Conservation (phyloP, 2,888 invertebrate species). For the Petrophora chlorosata region DNA sequence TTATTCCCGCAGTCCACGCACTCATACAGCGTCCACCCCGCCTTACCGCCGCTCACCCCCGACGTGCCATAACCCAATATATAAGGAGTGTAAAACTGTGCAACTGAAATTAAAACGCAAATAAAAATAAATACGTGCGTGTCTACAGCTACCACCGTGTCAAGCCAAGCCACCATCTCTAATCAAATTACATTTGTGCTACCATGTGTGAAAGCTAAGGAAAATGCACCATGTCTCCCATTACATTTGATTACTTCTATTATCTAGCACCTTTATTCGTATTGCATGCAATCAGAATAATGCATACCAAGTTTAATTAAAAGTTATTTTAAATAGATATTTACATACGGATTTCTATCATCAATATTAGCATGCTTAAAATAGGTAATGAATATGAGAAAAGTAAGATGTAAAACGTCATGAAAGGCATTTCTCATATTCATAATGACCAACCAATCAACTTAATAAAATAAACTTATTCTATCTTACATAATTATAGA, state of each 20-base stretch:
- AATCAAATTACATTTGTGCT: conserved; percentile 52
- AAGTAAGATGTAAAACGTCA: neutral
- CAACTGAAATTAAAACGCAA: conserved; percentile 82
- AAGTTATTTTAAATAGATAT: conserved; percentile 20
- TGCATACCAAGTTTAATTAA: conserved; percentile 44
- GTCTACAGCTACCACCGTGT: conserved; percentile 70
- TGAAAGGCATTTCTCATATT: conserved; percentile 19
- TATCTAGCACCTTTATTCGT: conserved; percentile 46
- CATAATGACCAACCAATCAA: conserved; percentile 8
- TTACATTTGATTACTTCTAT: conserved; percentile 69
- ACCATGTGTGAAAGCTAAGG: conserved; percentile 69
- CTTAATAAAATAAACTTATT: neutral
- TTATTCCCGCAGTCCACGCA: conserved; percentile 91
- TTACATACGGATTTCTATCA: conserved; percentile 8
- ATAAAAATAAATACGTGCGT: conserved; percentile 80
- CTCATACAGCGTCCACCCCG: conserved; percentile 80
- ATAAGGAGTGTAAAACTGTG: conserved; percentile 83
- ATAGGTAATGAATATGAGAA: conserved; percentile 34
- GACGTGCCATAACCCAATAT: conserved; percentile 80
- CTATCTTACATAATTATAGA: conserved; percentile 8
- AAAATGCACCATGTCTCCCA: conserved; percentile 84
- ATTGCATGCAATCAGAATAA: conserved; percentile 63
- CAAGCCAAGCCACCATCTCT: conserved; percentile 70
- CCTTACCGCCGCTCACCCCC: conserved; percentile 73
- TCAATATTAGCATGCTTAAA: conserved; percentile 42